Evolutionary conservation across 2,797 vertebrate genomes (phyloP).

Genomic region (Ispidina lecontei): DNA sequence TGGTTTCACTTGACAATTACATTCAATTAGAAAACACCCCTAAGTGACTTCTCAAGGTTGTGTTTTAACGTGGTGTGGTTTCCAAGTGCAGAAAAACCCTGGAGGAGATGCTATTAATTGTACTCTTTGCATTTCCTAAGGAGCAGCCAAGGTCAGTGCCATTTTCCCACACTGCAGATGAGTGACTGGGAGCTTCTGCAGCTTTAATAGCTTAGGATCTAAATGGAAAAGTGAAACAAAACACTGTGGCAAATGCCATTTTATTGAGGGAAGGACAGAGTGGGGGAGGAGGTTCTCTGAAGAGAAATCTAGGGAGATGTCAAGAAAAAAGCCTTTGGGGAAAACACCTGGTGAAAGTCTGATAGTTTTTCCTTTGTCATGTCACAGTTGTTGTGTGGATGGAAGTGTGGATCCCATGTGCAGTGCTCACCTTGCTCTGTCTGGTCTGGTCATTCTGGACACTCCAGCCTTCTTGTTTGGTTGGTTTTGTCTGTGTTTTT

Average conservation of each 20-base stretch:
- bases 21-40: slow-evolving; percentile 56
- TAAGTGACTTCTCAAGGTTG: slow-evolving; percentile 59
- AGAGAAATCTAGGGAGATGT: background rate
- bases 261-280: background rate
- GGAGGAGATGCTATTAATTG: slow-evolving; percentile 14
- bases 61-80: slow-evolving; percentile 5
- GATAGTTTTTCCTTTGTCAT: background rate
- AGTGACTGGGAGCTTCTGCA: background rate
- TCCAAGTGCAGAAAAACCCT: background rate
- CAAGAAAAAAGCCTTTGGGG: background rate
- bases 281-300: background rate
- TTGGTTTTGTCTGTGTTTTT: too few relatives aligned
- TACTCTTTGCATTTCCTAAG: background rate
- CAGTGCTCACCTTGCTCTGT: rapidly evolving
- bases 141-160: slow-evolving; percentile 8
- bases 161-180: background rate
- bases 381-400: background rate
- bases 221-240: background rate
- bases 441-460: background rate
- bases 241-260: background rate
- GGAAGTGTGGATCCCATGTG: background rate
- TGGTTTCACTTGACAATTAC: slow-evolving; percentile 25
- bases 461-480: background rate
- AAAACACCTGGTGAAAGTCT: background rate
- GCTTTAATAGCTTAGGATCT: background rate